Percentiles rank a stretch among this genome's conserved stretches.
These are phyloP conservation scores for Cyphomyrmex costatus DNA, from an alignment of 1,140 invertebrate genomes.

Conservation along the genomic window DNA sequence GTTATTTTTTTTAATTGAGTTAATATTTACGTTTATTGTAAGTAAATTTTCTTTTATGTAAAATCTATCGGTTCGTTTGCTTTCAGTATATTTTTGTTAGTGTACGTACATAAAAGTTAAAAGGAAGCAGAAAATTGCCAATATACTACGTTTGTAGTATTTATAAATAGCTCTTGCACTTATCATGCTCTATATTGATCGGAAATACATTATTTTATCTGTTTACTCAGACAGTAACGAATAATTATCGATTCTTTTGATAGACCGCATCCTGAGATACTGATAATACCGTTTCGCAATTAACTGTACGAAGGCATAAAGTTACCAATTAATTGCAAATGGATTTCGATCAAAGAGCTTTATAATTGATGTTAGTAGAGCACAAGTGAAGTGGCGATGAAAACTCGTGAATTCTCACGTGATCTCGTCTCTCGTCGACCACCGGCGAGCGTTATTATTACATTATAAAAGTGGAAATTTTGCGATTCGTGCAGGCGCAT, in stretches of 20 bases:
- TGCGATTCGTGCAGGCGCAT: constrained; percentile 30
- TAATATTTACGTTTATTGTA: too few species aligned
- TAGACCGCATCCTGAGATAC: neutral
- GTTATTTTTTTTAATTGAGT: too few species aligned
- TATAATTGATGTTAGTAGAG: constrained; percentile 25
- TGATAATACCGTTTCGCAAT: constrained; percentile 13
- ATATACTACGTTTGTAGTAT: neutral
- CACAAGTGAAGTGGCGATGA: neutral
- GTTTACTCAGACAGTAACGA: constrained; percentile 16
- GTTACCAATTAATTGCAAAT: constrained; percentile 53
- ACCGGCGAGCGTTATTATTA: neutral
- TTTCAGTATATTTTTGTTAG: too few species aligned
- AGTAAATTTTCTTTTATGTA: too few species aligned
- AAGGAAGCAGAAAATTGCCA: too few species aligned
- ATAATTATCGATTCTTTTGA: neutral
- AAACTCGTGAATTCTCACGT: neutral
- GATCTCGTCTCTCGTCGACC: neutral
- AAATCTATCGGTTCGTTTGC: too few species aligned
- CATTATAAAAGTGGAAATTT: constrained; percentile 4
- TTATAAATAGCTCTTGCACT: neutral
- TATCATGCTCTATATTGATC: neutral
- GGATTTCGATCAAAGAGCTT: constrained; percentile 15
- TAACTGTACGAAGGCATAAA: constrained; percentile 32
- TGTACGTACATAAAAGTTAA: too few species aligned
- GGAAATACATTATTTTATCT: neutral